Conservation (phyloP, 1,140 invertebrate species). For the Bradysia coprophila region DNA sequence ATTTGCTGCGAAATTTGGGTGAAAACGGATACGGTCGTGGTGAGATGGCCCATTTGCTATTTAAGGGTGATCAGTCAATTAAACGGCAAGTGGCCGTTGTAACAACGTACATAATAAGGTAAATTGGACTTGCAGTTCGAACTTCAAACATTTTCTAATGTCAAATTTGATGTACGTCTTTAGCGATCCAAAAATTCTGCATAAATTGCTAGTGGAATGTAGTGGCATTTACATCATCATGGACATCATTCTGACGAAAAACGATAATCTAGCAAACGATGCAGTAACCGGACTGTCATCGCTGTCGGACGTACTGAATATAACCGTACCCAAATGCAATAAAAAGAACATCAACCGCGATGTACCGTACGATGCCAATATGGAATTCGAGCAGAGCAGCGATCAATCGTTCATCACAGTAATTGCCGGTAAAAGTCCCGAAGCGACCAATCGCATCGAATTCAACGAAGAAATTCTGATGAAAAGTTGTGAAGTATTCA, state of each 20-base stretch:
- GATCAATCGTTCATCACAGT: neutral
- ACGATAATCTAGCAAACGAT: slow-evolving; percentile 15
- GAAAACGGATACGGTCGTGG: slow-evolving; percentile 22
- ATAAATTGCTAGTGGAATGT: slow-evolving; percentile 19
- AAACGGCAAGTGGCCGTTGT: slow-evolving; percentile 20
- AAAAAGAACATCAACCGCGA: slow-evolving; percentile 1
- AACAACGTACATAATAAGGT: slow-evolving; percentile 9
- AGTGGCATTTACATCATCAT: slow-evolving; percentile 15
- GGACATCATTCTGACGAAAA: slow-evolving; percentile 14
- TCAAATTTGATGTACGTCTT: too few species aligned
- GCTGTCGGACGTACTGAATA: slow-evolving; percentile 14
- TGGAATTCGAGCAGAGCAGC: slow-evolving; percentile 6
- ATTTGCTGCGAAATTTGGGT: slow-evolving; percentile 19
- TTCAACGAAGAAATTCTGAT: slow-evolving; percentile 21
- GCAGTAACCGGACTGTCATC: slow-evolving; percentile 18
- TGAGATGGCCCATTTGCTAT: slow-evolving; percentile 16
- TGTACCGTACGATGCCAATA: slow-evolving; percentile 3
- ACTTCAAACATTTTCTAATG: too few species aligned
- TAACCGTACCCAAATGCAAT: slow-evolving; percentile 11
- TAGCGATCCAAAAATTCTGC: slow-evolving; percentile 6
- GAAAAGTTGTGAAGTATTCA: slow-evolving; percentile 20
- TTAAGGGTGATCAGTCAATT: slow-evolving; percentile 11
- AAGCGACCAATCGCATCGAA: slow-evolving; percentile 8
- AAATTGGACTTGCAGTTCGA: slow-evolving; percentile 5
- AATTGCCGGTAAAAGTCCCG: slow-evolving; percentile 9